Percentiles rank a stretch among this genome's conserved stretches.
phyloP scores from a whole-genome alignment of 2,113 vertebrate genomes.

The Trochalopteron elliotii region DNA sequence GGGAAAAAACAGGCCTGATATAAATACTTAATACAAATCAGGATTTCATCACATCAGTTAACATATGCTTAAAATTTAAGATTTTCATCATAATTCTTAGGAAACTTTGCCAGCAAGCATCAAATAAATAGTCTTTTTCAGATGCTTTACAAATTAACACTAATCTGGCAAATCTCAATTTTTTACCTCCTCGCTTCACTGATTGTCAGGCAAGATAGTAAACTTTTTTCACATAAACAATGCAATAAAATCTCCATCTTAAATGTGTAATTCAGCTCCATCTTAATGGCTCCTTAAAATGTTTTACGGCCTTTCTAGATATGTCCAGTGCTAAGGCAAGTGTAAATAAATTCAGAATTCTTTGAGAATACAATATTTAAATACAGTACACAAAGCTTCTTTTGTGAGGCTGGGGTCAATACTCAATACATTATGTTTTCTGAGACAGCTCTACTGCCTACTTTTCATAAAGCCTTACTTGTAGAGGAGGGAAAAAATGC shows the following conservation, averaged over 20 bases:
- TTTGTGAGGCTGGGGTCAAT: constrained; percentile 54
- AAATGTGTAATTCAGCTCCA: neutral
- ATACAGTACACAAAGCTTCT: constrained; percentile 42
- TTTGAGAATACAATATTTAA: constrained; percentile 53
- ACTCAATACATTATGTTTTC: constrained; percentile 39
- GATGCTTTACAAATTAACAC: neutral
- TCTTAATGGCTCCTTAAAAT: neutral
- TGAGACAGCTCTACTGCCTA: constrained; percentile 11
- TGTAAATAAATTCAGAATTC: constrained; percentile 53
- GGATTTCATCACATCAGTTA: neutral
- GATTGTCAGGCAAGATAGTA: neutral
- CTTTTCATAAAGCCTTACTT: constrained; percentile 42
- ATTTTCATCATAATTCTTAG: neutral
- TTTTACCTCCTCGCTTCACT: neutral
- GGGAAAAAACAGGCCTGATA: neutral
- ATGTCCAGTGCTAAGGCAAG: neutral
- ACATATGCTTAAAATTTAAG: neutral
- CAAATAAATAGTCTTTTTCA: neutral
- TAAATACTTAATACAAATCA: neutral
- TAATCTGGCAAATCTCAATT: neutral
- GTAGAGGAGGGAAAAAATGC: neutral
- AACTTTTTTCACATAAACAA: neutral
- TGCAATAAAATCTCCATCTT: neutral
- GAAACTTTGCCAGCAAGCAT: neutral
- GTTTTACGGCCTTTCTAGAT: neutral